Percentiles rank a stretch among this genome's conserved stretches.
These are phyloP conservation scores for Drosophila peninsularis DNA, from an alignment of 2,888 invertebrate species.

Conservation along the genomic window DNA sequence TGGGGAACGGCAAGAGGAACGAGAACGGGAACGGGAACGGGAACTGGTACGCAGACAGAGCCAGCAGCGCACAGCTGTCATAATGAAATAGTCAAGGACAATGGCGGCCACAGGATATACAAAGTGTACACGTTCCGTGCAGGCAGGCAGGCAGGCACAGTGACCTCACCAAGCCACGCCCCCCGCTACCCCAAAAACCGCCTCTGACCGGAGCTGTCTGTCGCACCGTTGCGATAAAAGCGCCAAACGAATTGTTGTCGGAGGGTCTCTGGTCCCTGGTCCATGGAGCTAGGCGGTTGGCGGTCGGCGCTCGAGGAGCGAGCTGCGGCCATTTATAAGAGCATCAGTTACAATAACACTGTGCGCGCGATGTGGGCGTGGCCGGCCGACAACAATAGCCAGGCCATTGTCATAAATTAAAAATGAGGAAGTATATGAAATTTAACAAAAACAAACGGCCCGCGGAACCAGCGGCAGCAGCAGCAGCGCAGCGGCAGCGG, in stretches of 20 bases:
- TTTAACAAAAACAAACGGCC: conserved; percentile 75
- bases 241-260: conserved; percentile 74
- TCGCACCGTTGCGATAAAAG: conserved; percentile 74
- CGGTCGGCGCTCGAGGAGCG: no score
- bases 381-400: conserved; percentile 61
- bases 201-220: conserved; percentile 43
- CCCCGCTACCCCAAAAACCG: neutral
- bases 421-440: conserved; percentile 78
- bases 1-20: neutral
- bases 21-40: neutral
- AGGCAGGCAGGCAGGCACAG: conserved; percentile 40
- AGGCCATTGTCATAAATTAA: conserved; percentile 82
- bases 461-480: conserved; percentile 47
- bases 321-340: conserved; percentile 70
- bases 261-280: conserved; percentile 1
- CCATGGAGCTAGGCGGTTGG: neutral
- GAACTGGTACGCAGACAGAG: conserved; percentile 31
- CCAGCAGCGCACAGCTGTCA: conserved; percentile 70
- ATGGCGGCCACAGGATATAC: conserved; percentile 74
- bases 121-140: conserved; percentile 68
- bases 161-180: conserved; percentile 30
- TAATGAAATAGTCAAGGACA: conserved; percentile 80
- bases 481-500: conserved; percentile 48
- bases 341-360: conserved; percentile 78
- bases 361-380: conserved; percentile 38